phyloP scores from a whole-genome alignment of 2,113 vertebrate species.

The Tyrannus savana region DNA sequence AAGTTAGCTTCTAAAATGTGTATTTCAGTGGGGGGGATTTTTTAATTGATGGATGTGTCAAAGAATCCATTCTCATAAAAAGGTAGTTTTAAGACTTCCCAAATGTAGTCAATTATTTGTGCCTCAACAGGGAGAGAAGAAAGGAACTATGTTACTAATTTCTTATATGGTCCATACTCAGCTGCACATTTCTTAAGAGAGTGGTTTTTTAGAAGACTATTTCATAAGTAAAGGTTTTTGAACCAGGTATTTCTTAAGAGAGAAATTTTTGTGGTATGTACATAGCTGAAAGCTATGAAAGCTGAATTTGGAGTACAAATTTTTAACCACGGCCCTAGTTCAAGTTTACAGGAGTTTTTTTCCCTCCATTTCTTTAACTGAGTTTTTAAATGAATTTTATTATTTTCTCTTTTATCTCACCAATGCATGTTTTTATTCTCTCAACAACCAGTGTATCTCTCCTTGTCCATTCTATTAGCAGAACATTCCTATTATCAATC shows the following conservation, averaged over 20 bases:
- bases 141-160: not conserved
- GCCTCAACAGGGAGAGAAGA: not conserved
- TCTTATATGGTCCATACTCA: not conserved
- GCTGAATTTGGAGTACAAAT: not conserved
- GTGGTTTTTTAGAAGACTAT: not conserved
- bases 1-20: not conserved
- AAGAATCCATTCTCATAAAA: not conserved
- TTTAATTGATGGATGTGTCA: not conserved
- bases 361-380: not conserved
- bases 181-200: not conserved
- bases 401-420: not conserved
- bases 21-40: not conserved
- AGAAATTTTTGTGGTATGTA: not conserved
- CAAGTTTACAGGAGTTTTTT: not conserved
- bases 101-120: not conserved
- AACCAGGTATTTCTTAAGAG: not conserved
- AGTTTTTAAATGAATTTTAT: not conserved
- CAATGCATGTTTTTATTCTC: not conserved
- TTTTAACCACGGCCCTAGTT: not conserved
- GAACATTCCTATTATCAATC: slow-evolving; percentile 26
- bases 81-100: not conserved
- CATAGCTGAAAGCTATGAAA: not conserved
- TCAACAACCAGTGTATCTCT: not conserved
- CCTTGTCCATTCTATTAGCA: not conserved
- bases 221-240: not conserved